These are phyloP conservation scores for Daphoenositta chrysoptera DNA, from an alignment of 2,113 vertebrate species.

Conservation along the genomic window DNA sequence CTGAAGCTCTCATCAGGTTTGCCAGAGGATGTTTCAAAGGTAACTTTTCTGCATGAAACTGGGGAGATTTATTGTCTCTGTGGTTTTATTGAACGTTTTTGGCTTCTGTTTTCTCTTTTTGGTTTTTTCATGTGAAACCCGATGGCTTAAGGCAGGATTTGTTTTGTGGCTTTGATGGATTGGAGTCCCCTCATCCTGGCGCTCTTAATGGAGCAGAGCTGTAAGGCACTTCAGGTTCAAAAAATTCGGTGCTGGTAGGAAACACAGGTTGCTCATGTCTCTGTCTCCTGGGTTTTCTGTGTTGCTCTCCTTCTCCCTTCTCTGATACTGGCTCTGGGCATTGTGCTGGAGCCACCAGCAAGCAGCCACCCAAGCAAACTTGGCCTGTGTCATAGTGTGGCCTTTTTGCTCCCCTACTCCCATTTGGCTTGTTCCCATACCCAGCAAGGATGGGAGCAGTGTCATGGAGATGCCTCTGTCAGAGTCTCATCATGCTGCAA, in stretches of 20 bases:
- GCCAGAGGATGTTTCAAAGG: constrained; percentile 39
- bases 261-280: accelerated
- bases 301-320: background rate
- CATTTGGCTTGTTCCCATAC: background rate
- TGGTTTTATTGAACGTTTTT: constrained; percentile 35
- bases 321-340: background rate
- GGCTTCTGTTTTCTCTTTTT: constrained; percentile 43
- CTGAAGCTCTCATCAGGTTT: constrained; percentile 17
- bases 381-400: background rate
- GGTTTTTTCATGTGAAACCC: background rate
- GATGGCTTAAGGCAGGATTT: constrained; percentile 26
- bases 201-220: background rate
- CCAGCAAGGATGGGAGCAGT: background rate
- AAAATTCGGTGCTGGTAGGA: background rate
- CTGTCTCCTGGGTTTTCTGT: background rate
- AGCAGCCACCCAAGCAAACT: background rate
- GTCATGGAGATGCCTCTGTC: background rate
- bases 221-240: background rate
- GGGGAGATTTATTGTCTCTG: constrained; percentile 47
- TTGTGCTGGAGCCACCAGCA: background rate
- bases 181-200: background rate
- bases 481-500: background rate
- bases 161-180: constrained; percentile 41
- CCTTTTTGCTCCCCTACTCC: background rate
- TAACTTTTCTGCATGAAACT: background rate